Conservation (phyloP, 2,797 vertebrate genomes). For the Darevskia nairensis region DNA sequence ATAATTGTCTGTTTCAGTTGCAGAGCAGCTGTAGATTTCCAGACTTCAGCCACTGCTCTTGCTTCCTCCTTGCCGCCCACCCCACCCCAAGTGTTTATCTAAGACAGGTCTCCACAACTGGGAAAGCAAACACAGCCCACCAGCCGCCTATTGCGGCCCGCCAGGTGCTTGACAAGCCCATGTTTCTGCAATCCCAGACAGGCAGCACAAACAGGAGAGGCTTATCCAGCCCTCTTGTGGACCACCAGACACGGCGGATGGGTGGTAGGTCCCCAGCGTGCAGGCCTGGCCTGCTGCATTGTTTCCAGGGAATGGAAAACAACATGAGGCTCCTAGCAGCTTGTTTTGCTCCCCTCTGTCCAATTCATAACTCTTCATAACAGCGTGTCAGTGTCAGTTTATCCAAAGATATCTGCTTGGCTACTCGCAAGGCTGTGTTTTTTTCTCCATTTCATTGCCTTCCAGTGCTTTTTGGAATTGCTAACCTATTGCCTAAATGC, state of each 20-base stretch:
- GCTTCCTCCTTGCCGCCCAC: slow-evolving; percentile 52
- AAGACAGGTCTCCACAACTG: slow-evolving; percentile 41
- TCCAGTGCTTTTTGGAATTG: slow-evolving; percentile 31
- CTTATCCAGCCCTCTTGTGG: not conserved
- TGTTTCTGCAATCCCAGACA: not conserved
- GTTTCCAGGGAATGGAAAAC: slow-evolving; percentile 32
- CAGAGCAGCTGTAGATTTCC: slow-evolving; percentile 59
- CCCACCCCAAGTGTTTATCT: slow-evolving; percentile 54
- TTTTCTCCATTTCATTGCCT: slow-evolving; percentile 30
- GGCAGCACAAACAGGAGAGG: not conserved
- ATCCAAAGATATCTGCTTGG: slow-evolving; percentile 34
- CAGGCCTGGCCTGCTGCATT: not conserved
- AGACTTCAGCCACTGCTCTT: slow-evolving; percentile 38
- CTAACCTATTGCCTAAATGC: slow-evolving; percentile 33
- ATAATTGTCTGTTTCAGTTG: slow-evolving; percentile 42
- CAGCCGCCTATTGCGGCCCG: not conserved
- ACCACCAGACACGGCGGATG: not conserved
- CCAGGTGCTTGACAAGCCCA: not conserved
- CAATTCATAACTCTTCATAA: slow-evolving; percentile 43
- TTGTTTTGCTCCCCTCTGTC: slow-evolving; percentile 40
- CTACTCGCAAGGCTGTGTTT: slow-evolving; percentile 36
- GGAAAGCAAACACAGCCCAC: not conserved
- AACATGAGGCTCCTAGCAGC: accelerated
- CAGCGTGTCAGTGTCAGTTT: slow-evolving; percentile 37
- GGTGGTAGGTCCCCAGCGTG: not conserved